A percentile compares a stretch with the other conserved stretches of the same genome.
phyloP scores from a whole-genome alignment of 2,888 invertebrate species.

The Stenodera caucasica region DNA sequence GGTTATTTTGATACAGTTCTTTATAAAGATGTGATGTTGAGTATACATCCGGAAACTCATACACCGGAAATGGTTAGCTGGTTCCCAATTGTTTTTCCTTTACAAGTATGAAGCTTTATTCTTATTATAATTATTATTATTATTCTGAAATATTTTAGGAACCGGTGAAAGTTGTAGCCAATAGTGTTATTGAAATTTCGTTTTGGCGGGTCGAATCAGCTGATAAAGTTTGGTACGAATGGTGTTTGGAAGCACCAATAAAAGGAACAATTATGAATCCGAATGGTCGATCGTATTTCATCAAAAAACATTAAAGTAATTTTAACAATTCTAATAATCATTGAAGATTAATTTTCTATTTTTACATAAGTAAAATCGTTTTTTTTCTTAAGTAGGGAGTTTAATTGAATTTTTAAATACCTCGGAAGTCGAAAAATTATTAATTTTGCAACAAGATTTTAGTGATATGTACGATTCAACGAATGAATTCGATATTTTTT shows the following conservation, averaged over 20 bases:
- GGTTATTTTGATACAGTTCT: conserved; percentile 93
- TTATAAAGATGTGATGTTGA: conserved; percentile 81
- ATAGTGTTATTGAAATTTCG: conserved; percentile 72
- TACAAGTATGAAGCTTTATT: too few species aligned
- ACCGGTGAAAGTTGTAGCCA: conserved; percentile 71
- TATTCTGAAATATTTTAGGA: conserved; percentile 65
- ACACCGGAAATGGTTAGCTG: conserved; percentile 95
- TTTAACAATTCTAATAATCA: too few species aligned
- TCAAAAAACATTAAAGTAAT: conserved; percentile 55
- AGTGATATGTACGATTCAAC: too few species aligned
- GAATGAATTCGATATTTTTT: too few species aligned
- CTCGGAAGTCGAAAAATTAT: too few species aligned
- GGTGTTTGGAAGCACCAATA: conserved; percentile 72
- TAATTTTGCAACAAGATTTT: too few species aligned
- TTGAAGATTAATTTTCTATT: too few species aligned
- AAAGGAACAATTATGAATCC: conserved; percentile 68
- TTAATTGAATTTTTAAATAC: too few species aligned
- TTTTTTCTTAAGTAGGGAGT: too few species aligned
- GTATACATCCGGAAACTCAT: conserved; percentile 87
- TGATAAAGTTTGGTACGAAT: conserved; percentile 95
- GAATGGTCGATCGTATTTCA: conserved; percentile 72
- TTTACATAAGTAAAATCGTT: too few species aligned
- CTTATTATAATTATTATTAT: too few species aligned
- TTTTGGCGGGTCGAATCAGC: conserved; percentile 84
- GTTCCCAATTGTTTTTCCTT: conserved; percentile 96